Evolutionary conservation across 2,113 vertebrate species (phyloP).

Genomic region (Callipepla californica): DNA sequence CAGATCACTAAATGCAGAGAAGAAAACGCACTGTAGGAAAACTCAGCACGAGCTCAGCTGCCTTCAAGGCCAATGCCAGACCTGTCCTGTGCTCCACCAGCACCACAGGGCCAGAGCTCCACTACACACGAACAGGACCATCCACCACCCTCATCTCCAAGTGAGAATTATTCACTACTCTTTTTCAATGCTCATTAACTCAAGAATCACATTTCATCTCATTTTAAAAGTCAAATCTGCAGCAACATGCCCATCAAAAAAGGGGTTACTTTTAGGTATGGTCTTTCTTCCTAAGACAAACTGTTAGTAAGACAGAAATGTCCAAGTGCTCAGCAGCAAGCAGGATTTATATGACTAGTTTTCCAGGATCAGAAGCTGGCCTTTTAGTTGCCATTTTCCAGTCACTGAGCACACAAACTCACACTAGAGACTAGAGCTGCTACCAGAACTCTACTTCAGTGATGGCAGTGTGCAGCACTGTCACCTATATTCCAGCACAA

Average conservation of each 20-base stretch:
- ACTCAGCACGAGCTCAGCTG: background rate
- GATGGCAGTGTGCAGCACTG: background rate
- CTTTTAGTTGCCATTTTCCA: background rate
- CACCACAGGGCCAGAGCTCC: background rate
- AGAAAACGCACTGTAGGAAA: background rate
- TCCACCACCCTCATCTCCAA: background rate
- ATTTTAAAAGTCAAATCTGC: background rate
- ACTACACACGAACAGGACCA: background rate
- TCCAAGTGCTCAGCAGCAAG: background rate
- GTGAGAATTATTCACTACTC: background rate
- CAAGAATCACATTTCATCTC: background rate
- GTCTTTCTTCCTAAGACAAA: background rate
- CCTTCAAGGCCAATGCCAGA: background rate
- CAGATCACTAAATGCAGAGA: conserved; percentile 83
- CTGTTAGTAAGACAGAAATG: background rate
- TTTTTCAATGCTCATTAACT: background rate
- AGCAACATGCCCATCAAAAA: background rate
- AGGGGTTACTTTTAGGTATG: background rate
- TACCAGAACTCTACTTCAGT: background rate
- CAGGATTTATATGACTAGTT: background rate
- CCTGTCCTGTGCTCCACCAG: background rate
- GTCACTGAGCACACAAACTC: background rate
- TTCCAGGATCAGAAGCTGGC: conserved; percentile 12
- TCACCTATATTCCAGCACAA: background rate
- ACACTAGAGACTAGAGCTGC: background rate